phyloP scores from a whole-genome alignment of 2,797 vertebrate species.

The Hybognathus amarus region DNA sequence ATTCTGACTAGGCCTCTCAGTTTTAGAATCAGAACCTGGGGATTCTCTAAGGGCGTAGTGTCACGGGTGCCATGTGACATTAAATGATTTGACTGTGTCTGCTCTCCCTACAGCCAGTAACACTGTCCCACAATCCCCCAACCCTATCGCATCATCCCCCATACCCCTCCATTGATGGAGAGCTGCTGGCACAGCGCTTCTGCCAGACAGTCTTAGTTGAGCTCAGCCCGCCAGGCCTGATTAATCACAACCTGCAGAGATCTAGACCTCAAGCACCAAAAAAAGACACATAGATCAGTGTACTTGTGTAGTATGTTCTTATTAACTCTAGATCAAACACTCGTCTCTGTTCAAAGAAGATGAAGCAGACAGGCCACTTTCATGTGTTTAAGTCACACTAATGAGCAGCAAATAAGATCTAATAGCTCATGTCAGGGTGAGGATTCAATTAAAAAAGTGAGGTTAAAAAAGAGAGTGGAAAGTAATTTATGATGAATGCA shows the following conservation, averaged over 20 bases:
- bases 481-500: background rate
- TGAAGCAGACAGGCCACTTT: background rate
- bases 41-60: conserved; percentile 72
- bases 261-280: conserved; percentile 52
- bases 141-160: conserved; percentile 75
- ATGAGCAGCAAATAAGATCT: background rate
- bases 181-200: conserved; percentile 83
- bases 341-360: background rate
- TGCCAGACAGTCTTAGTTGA: conserved; percentile 74
- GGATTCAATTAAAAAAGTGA: background rate
- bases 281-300: conserved; percentile 21
- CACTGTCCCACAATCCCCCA: conserved; percentile 73
- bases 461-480: background rate
- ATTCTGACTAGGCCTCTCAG: conserved; percentile 13
- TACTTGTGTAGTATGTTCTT: conserved; percentile 21
- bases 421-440: background rate
- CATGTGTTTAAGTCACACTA: background rate
- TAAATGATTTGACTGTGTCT: conserved; percentile 83
- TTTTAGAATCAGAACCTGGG: conserved; percentile 34
- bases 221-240: conserved; percentile 67
- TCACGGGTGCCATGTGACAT: conserved; percentile 80
- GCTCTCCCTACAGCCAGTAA: conserved; percentile 70
- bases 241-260: conserved; percentile 71
- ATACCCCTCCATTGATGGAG: conserved; percentile 72
- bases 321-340: conserved; percentile 14